Evolutionary conservation across 2,113 vertebrate genomes (phyloP).

Genomic region (Boulengeromyrus knoepffleri): DNA sequence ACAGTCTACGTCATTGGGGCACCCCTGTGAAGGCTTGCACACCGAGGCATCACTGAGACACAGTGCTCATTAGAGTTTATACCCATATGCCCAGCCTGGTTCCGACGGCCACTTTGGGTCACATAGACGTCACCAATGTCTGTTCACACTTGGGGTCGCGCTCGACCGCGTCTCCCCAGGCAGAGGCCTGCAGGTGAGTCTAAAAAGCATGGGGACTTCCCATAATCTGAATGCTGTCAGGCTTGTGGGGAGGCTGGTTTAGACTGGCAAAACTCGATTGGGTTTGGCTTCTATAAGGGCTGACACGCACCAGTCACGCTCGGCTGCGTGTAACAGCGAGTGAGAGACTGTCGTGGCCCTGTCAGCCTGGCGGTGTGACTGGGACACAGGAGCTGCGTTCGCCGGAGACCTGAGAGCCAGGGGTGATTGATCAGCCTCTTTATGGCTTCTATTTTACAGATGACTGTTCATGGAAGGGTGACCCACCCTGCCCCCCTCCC

Average conservation of each 20-base stretch:
- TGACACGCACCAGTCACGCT: background rate
- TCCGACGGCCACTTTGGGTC: background rate
- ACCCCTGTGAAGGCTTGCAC: background rate
- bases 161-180: background rate
- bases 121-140: background rate
- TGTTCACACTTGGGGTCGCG: background rate
- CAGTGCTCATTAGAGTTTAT: background rate
- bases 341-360: background rate
- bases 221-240: background rate
- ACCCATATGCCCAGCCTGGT: background rate
- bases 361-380: background rate
- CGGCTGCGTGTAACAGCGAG: background rate
- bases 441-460: background rate
- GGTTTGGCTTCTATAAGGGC: background rate
- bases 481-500: background rate
- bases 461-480: background rate
- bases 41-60: background rate
- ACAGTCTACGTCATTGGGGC: background rate
- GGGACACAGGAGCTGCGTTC: background rate
- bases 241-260: background rate
- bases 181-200: background rate
- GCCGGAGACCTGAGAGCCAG: background rate
- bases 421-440: background rate
- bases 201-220: background rate
- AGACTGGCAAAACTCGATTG: background rate